phyloP scores from a whole-genome alignment of 2,888 invertebrate species.

The Hyppa rectilinea region DNA sequence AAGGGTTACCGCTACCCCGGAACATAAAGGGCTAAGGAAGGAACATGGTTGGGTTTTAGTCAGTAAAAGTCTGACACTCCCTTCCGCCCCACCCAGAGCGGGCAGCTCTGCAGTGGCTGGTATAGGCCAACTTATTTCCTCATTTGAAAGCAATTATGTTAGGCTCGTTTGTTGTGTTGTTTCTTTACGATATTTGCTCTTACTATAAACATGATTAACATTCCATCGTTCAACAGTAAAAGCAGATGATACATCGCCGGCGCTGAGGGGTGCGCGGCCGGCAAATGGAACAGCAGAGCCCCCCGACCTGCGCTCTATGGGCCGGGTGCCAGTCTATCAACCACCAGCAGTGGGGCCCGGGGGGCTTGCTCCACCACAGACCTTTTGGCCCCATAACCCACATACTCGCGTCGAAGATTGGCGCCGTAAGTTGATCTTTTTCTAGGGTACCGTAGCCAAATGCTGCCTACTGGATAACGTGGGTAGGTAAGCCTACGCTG shows the following conservation, averaged over 20 bases:
- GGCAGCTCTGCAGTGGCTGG: background rate
- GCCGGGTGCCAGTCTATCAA: conserved; percentile 88
- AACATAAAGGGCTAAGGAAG: no score
- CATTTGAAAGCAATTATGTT: background rate
- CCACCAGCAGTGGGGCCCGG: conserved; percentile 88
- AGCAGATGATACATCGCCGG: conserved; percentile 74
- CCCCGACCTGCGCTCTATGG: conserved; percentile 82
- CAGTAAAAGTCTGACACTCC: no score
- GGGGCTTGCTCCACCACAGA: conserved; percentile 77
- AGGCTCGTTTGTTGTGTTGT: background rate
- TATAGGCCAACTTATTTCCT: no score
- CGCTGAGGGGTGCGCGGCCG: conserved; percentile 70
- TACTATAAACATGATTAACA: background rate
- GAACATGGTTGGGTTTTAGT: no score
- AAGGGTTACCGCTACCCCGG: no score
- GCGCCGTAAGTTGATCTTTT: conserved; percentile 77
- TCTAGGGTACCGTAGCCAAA: conserved; percentile 6
- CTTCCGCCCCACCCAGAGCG: no score
- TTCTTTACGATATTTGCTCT: background rate
- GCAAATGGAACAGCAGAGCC: conserved; percentile 80
- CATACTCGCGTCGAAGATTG: conserved; percentile 81
- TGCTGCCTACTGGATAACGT: background rate
- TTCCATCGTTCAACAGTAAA: conserved; percentile 63
- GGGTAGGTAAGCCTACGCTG: background rate
- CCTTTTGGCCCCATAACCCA: conserved; percentile 82